Conservation (phyloP, 2,797 vertebrate genomes). For the Pogoniulus pusillus region DNA sequence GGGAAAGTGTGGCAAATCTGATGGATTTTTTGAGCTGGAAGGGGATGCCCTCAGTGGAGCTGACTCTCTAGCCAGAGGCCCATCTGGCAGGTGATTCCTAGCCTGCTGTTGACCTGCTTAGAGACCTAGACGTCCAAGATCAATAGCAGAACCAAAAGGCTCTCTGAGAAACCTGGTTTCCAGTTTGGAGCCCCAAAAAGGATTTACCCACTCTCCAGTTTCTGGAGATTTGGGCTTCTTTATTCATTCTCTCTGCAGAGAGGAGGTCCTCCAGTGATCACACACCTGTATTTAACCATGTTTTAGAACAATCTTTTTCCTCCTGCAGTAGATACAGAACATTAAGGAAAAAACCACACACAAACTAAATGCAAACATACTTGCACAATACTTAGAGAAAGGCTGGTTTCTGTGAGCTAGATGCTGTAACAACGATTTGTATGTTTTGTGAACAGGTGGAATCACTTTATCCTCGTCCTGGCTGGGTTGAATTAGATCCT, state of each 20-base stretch:
- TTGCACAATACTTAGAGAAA: not conserved
- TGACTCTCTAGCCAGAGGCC: not conserved
- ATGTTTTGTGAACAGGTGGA: conserved; percentile 78
- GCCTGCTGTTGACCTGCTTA: not conserved
- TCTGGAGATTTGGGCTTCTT: not conserved
- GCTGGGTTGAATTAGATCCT: conserved; percentile 92
- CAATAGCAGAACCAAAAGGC: not conserved
- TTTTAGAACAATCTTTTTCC: not conserved
- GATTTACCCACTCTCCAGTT: not conserved
- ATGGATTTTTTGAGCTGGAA: accelerated
- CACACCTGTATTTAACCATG: accelerated
- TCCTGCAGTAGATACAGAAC: not conserved
- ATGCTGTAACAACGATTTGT: not conserved
- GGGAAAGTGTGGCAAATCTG: not conserved
- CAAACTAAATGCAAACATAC: no score
- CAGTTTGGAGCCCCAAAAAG: not conserved
- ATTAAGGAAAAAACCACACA: not conserved
- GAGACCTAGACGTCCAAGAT: accelerated
- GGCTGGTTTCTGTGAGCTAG: not conserved
- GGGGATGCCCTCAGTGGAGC: not conserved
- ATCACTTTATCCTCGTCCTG: conserved; percentile 82
- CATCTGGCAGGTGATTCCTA: not conserved
- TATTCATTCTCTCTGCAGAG: not conserved
- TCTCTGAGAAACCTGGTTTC: not conserved
- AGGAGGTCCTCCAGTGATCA: not conserved